These are phyloP conservation scores for Bombus waltoni DNA, from an alignment of 1,140 invertebrate species.

Conservation along the genomic window DNA sequence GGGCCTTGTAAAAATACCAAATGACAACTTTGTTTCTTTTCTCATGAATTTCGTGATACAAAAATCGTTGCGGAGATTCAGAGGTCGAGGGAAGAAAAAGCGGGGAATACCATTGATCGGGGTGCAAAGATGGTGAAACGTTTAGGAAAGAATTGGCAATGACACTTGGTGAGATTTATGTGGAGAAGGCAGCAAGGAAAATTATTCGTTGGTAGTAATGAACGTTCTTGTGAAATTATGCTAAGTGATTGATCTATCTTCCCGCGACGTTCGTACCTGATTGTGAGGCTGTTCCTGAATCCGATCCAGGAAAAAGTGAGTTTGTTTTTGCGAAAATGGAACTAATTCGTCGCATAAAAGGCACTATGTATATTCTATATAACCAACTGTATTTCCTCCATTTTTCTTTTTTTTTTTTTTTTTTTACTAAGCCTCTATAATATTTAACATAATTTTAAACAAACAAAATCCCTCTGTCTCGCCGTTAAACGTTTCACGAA, in stretches of 20 bases:
- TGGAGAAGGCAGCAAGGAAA: background rate
- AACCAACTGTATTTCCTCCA: too few species aligned
- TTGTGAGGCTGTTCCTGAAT: background rate
- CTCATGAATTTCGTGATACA: background rate
- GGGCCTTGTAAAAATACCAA: background rate
- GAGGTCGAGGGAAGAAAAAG: background rate
- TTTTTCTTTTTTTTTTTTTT: background rate
- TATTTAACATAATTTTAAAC: background rate
- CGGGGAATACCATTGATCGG: background rate
- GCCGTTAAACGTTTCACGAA: background rate
- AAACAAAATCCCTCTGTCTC: background rate
- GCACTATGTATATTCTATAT: too few species aligned
- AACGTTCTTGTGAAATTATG: constrained; percentile 37
- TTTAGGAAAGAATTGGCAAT: constrained; percentile 17
- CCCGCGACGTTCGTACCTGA: background rate
- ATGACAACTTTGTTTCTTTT: background rate
- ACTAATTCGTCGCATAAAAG: background rate
- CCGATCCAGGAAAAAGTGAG: background rate
- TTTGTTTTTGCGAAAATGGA: background rate
- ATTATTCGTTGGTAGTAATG: constrained; percentile 28
- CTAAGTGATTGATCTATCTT: constrained; percentile 25
- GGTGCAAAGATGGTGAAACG: background rate
- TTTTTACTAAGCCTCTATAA: background rate
- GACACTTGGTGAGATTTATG: constrained; percentile 35
- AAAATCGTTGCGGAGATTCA: background rate